Evolutionary conservation across 1,140 invertebrate species (phyloP).

Genomic region (Oreohelix idahoensis): DNA sequence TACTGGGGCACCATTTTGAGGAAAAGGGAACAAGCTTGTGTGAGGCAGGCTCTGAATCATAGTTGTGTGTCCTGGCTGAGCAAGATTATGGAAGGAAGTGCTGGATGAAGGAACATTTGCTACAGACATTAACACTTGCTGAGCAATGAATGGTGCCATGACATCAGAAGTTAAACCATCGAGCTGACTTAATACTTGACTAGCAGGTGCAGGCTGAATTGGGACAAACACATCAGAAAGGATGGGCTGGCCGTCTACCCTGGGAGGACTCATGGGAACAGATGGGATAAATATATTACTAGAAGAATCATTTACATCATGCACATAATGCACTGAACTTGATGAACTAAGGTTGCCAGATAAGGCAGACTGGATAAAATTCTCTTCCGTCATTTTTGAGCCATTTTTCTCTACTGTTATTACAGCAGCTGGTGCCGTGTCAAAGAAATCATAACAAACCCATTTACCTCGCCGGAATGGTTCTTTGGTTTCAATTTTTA

Average conservation of each 20-base stretch:
- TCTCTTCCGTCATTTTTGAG: slow-evolving; percentile 49
- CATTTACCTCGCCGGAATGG: slow-evolving; percentile 93
- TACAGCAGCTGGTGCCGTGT: slow-evolving; percentile 77
- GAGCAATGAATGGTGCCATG: slow-evolving; percentile 27
- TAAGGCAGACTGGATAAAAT: slow-evolving; percentile 40
- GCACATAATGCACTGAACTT: slow-evolving; percentile 66
- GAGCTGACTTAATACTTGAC: slow-evolving; percentile 38
- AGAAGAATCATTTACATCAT: slow-evolving; percentile 64
- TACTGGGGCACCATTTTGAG: slow-evolving; percentile 22
- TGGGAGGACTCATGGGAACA: slow-evolving; percentile 19
- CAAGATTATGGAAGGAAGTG: slow-evolving; percentile 12
- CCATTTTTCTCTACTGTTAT: slow-evolving; percentile 50
- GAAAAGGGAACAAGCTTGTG: slow-evolving; percentile 35
- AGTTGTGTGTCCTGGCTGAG: slow-evolving; percentile 21
- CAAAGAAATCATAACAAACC: slow-evolving; percentile 96
- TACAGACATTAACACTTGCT: slow-evolving; percentile 16
- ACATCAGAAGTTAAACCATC: slow-evolving; percentile 29
- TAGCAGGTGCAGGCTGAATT: slow-evolving; percentile 50
- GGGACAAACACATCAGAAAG: slow-evolving; percentile 46
- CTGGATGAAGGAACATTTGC: slow-evolving; percentile 26
- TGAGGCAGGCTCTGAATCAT: slow-evolving; percentile 35
- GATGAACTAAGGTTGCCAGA: slow-evolving; percentile 63
- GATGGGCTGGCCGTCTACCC: not conserved
- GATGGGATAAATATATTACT: slow-evolving; percentile 60
- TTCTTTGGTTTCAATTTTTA: slow-evolving; percentile 93